Base-by-base conservation (phyloP, 2,888 invertebrate species). In the Drosophila macrospina region DNA sequence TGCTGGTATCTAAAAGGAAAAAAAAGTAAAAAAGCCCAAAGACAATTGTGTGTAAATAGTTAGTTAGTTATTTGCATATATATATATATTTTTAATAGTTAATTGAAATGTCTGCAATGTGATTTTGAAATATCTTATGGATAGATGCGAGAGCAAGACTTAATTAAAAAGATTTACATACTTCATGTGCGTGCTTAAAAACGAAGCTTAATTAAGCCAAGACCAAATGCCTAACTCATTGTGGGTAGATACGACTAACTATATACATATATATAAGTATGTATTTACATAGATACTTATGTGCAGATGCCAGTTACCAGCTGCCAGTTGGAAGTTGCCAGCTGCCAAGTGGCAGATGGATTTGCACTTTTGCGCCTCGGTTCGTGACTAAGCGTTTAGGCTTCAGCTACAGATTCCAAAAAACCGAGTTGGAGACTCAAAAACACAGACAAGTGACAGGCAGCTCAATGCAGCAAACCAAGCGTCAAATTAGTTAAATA, bases 321-420 rank as follows among this genome's bases (percentile, higher is more conserved):
- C 45, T 82, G 72, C 57, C 69, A 66, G 65, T 57, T 81, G 50
- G 5, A n/a, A 20, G 39, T 26, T 42, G 42, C 34, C 30, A 34
- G 50, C 41, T 64, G 74, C 74, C 67, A 68, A 68, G 60, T 64
- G 44, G 61, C 62, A 74, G 76, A 72, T 66, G 69, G 66, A 70
- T 85, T 68, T 78, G 73, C 83, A 75, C 50, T 74, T 57, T 67
- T 57, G 45, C 48, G 60, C 42, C 55, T 44, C 61, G 41, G 36
- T 55, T 88, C 82, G 88, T 82, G 88, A 88, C 86, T 86, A 69
- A 82, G 88, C 88, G 68, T 63, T 82, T 69, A 72, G 51, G 56
- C 62, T 64, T 32, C 36, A 56, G 56, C 37, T 45, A 56, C 52
- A 44, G 28, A 44, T 32, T 13, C 16, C 13, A 34, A 30, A 44